Conservation (phyloP, 2,797 vertebrate species). For the Enteromius fasciolatus region DNA sequence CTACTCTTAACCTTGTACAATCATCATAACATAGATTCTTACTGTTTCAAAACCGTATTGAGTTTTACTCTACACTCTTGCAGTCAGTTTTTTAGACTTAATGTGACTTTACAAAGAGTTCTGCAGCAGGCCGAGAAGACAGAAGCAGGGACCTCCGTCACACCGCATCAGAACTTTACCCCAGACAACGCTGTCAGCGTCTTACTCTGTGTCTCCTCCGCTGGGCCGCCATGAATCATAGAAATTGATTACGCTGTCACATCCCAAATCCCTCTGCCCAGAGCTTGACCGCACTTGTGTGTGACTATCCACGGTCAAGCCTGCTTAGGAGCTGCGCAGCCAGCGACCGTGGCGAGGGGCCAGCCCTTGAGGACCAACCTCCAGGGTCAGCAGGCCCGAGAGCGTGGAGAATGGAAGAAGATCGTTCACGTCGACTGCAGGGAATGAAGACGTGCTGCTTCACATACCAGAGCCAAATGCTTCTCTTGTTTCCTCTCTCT, state of each 20-base stretch:
- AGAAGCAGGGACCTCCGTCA: conserved; percentile 34
- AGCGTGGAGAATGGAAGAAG: conserved; percentile 71
- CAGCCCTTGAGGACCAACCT: conserved; percentile 61
- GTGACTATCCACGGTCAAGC: conserved; percentile 78
- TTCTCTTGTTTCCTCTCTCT: conserved; percentile 38
- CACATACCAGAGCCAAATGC: conserved; percentile 64
- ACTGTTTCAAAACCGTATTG: background rate
- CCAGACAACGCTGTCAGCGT: conserved; percentile 70
- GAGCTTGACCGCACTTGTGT: conserved; percentile 72
- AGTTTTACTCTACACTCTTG: background rate
- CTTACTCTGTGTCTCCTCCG: conserved; percentile 65
- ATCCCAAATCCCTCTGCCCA: conserved; percentile 72
- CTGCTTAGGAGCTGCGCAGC: conserved; percentile 72
- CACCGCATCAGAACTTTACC: conserved; percentile 47
- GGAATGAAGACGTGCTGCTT: conserved; percentile 77
- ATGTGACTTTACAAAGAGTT: conserved; percentile 19
- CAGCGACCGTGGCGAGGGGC: conserved; percentile 63
- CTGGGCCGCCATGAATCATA: conserved; percentile 75
- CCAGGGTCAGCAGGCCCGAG: conserved; percentile 70
- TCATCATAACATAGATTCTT: background rate
- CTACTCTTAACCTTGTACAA: background rate
- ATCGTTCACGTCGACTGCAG: conserved; percentile 70
- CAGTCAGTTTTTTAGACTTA: conserved; percentile 1
- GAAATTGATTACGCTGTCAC: conserved; percentile 81
- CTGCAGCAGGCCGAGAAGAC: conserved; percentile 2